A percentile compares a stretch with the other conserved stretches of the same genome.
phyloP scores from a whole-genome alignment of 2,113 vertebrate species.

The Catharus fuscescens region DNA sequence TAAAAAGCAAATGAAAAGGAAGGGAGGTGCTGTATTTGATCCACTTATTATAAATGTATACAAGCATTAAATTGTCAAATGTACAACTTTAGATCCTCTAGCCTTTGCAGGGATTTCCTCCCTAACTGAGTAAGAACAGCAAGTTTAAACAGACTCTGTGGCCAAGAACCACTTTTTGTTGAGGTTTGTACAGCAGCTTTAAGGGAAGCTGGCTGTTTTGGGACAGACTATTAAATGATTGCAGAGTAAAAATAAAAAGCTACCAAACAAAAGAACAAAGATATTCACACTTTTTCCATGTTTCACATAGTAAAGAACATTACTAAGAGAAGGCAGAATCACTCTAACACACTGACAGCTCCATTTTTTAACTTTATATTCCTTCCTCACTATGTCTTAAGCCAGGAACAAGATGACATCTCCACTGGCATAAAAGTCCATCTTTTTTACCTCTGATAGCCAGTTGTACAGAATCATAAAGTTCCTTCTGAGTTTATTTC shows the following conservation, averaged over 20 bases:
- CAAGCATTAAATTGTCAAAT: background rate
- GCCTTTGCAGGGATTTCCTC: slow-evolving; percentile 2
- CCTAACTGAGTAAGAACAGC: background rate
- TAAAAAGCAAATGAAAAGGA: slow-evolving; percentile 13
- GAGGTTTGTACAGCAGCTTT: background rate
- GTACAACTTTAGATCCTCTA: slow-evolving; percentile 1
- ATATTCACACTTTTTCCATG: background rate
- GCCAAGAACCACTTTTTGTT: background rate
- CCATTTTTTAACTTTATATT: background rate
- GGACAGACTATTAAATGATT: background rate
- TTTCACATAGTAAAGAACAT: background rate
- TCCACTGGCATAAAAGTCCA: background rate
- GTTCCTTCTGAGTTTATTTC: background rate
- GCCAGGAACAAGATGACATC: background rate
- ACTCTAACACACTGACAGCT: background rate
- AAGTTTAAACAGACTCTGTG: background rate
- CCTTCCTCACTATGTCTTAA: background rate
- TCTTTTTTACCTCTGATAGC: background rate
- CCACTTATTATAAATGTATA: slow-evolving; percentile 22
- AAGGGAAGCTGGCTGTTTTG: background rate
- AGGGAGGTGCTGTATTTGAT: background rate
- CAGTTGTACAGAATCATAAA: background rate
- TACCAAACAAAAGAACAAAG: background rate
- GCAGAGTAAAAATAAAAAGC: slow-evolving; percentile 7
- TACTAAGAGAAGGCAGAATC: background rate